These are phyloP conservation scores for Chrysoperla carnea DNA, from an alignment of 1,140 invertebrate genomes.

Conservation along the genomic window DNA sequence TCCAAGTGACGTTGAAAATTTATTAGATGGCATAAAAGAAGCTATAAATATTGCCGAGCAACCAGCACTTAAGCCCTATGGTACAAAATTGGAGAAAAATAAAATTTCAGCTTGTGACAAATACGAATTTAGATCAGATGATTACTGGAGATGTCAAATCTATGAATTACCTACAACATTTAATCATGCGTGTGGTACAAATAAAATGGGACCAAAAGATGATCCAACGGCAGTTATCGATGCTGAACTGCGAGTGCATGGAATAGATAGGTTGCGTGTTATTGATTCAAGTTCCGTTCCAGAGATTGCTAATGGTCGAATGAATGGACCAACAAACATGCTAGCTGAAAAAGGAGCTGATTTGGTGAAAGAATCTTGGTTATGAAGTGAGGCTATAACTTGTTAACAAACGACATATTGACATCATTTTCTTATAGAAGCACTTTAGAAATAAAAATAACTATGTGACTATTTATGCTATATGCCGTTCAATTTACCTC, in stretches of 20 bases:
- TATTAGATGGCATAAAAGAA: constrained; percentile 23
- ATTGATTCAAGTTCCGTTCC: constrained; percentile 25
- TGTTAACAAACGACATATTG: too few species aligned
- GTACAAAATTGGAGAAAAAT: too few species aligned
- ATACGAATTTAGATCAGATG: constrained; percentile 22
- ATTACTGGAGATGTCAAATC: constrained; percentile 35
- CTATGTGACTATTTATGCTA: too few species aligned
- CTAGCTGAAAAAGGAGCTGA: constrained; percentile 65
- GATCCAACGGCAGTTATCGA: constrained; percentile 28
- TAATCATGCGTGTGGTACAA: constrained; percentile 34
- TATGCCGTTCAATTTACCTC: too few species aligned
- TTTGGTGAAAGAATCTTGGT: constrained; percentile 62
- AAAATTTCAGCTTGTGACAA: constrained; percentile 16
- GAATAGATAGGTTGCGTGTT: constrained; percentile 16
- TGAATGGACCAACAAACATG: constrained; percentile 29
- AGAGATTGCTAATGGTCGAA: constrained; percentile 19
- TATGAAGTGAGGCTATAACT: too few species aligned
- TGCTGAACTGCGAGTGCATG: constrained; percentile 22
- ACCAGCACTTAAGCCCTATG: too few species aligned
- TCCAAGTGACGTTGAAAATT: constrained; percentile 26
- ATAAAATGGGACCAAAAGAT: constrained; percentile 33
- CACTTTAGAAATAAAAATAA: too few species aligned
- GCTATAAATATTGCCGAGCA: constrained; percentile 19
- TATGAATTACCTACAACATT: constrained; percentile 28
- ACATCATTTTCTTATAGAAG: too few species aligned